These are phyloP conservation scores for Xylota sylvarum DNA, from an alignment of 2,888 invertebrate genomes.

Conservation along the genomic window DNA sequence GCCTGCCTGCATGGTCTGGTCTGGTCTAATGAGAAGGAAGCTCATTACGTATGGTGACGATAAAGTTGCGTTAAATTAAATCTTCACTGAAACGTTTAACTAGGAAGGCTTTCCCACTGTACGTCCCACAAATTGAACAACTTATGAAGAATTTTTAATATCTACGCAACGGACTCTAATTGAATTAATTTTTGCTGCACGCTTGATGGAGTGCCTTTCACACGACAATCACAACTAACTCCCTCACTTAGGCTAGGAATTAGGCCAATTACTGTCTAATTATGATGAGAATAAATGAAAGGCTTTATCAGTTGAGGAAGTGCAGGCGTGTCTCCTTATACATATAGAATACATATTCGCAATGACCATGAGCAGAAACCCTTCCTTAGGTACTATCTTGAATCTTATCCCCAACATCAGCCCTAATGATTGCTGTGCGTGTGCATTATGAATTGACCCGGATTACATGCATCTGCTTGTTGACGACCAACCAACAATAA, in stretches of 20 bases:
- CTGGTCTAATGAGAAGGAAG: too few species aligned
- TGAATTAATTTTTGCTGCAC: conserved; percentile 75
- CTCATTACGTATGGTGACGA: too few species aligned
- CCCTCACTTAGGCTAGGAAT: conserved; percentile 58
- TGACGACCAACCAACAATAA: conserved; percentile 56
- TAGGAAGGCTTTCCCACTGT: not conserved
- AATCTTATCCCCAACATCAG: not conserved
- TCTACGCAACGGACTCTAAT: conserved; percentile 64
- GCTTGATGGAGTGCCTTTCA: conserved; percentile 65
- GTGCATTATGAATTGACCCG: conserved; percentile 69
- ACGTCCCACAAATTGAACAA: too few species aligned
- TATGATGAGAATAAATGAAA: conserved; percentile 66
- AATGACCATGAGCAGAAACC: not conserved
- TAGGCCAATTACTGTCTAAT: conserved; percentile 72
- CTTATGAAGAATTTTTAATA: conserved; percentile 39
- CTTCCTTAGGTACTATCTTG: not conserved
- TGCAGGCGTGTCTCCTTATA: too few species aligned
- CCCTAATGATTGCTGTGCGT: conserved; percentile 63
- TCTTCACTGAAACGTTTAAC: too few species aligned
- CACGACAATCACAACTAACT: conserved; percentile 72
- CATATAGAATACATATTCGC: too few species aligned
- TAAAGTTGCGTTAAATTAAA: too few species aligned
- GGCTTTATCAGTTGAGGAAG: conserved; percentile 37
- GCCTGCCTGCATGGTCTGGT: not conserved
- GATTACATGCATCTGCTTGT: conserved; percentile 62